Base-by-base conservation (phyloP, 1,140 invertebrate genomes). In the Mamestra configurata region DNA sequence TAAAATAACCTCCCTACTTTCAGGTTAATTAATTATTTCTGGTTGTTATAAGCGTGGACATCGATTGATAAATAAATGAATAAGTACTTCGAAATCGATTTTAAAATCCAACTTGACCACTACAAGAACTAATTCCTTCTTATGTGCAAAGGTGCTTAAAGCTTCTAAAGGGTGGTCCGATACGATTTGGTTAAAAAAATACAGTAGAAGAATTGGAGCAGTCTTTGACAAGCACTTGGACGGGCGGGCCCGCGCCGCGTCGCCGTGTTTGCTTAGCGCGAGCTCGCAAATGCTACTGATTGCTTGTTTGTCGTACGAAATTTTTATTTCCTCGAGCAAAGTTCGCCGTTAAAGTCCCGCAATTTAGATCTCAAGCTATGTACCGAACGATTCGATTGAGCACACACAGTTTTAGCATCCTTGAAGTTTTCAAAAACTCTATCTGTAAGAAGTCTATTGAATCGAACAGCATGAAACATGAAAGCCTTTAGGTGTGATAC, bases 271-370 rank as follows among this genome's bases (percentile, higher is more conserved):
- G 86, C 90, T 84, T 81, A 88, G 86, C 83, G 84, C 80, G 83
- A 90, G 83, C 91, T 91, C 87, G 89, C 87, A 89, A 92, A 92
- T 92, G 90, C 88, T 88, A 85, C 90, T 93, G 92, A 93, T 93
- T 93, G 92, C 87, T 88, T 93, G 92, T 93, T 93, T 92, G 89
- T 90, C 84, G 79, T 86, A 86, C 82, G 85, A 88, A 86, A 90
- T 91, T 92, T 89, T 91, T 92, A 91, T 90, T 90, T 90, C 84
- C 84, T 79, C 83, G 66, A 79, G 71, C 75, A 79, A 80, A 85
- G 76, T 84, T 86, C 82, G 78, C 68, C 82, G 83, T 82, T 83
- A 80, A 86, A 84, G 84, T 79, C 66, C 80, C 79, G 84, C 82
- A 84, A 86, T 85, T 82, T 81, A 79, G 82, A 51, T 53, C 75